Evolutionary conservation across 2,888 invertebrate species (phyloP), one percentile per base, ranked within the genome.

Genomic region (Patella ulyssiponensis): DNA sequence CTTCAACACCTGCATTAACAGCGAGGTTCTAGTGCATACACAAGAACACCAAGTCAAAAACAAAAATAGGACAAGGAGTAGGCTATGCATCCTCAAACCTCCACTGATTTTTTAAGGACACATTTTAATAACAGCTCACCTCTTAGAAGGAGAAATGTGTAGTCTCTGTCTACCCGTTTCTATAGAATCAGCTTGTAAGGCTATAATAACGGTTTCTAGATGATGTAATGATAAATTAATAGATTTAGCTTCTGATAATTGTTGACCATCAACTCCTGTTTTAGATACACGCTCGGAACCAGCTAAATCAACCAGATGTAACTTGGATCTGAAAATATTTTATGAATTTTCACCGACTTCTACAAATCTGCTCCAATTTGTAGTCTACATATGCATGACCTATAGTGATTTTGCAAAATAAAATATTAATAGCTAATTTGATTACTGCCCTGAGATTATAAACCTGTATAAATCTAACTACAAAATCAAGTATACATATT

Each of bases 141-240:
- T 75, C 53, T 74, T 20, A 1, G 54, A 20, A 0, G 71, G 71
- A 74, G 69, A 72, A 76, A 76, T 76, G 20, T 56, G 44, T 11
- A 69, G 71, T 54, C 75, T 77, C 15, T 70, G 77, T 58, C 73
- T 76, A 15, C 56, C 75, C 2, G 52, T 23, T 11, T 56, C 44
- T 44, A 27, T 20, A 27, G 83, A 76, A 20, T 88, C 87, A 17
- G 85, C 83, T 76, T 90, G 90, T 71, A 90, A 83, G 23, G 90
- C 87, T 17, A 90, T 87, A 76, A 90, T 90, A 71, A 90, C 90
- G 11, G 86, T 83, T 80, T 90, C 90, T 52, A 90, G 83, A 80
- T 89, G 85, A 77, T 90, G 90, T 27, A 90, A 83, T n/a, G 90
- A 90, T 74, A 90, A 82, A 81, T 90, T 90, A 82, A 90, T 90